Conservation (phyloP, 92 coral and sea anemone genomes). For the Blastomussa wellsi region DNA sequence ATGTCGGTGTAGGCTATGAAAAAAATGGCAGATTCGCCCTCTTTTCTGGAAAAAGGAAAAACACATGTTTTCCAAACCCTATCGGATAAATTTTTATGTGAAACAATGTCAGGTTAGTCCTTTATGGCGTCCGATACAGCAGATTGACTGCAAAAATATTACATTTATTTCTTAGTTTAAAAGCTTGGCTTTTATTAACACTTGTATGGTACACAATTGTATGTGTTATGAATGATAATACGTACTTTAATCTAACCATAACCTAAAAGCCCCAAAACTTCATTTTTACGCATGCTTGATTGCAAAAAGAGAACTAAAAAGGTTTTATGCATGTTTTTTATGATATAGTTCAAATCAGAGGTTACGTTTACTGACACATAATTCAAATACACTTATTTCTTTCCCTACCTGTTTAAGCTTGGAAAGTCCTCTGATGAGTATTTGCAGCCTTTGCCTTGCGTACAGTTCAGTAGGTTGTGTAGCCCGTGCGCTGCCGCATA, state of each 20-base stretch:
- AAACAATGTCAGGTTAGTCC: background rate
- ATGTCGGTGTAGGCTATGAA: background rate
- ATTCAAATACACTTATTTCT: background rate
- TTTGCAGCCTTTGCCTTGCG: constrained; percentile 41
- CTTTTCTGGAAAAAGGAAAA: background rate
- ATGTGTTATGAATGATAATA: background rate
- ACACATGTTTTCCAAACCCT: too few species aligned
- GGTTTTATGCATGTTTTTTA: background rate
- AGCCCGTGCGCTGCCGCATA: constrained; percentile 82
- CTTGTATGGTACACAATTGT: background rate
- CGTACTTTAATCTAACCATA: background rate
- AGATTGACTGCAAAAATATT: background rate
- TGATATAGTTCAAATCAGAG: background rate
- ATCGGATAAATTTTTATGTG: background rate
- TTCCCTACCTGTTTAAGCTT: constrained; percentile 61
- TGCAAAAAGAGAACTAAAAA: background rate
- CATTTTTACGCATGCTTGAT: background rate
- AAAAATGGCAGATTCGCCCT: background rate
- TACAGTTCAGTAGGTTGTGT: constrained; percentile 76
- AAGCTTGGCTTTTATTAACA: background rate
- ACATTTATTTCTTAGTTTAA: background rate
- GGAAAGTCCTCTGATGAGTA: constrained; percentile 49
- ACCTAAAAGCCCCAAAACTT: background rate
- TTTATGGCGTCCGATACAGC: background rate
- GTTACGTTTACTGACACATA: background rate